phyloP scores from a whole-genome alignment of 2,888 invertebrate species.

The Callyntrura guangdongensis region DNA sequence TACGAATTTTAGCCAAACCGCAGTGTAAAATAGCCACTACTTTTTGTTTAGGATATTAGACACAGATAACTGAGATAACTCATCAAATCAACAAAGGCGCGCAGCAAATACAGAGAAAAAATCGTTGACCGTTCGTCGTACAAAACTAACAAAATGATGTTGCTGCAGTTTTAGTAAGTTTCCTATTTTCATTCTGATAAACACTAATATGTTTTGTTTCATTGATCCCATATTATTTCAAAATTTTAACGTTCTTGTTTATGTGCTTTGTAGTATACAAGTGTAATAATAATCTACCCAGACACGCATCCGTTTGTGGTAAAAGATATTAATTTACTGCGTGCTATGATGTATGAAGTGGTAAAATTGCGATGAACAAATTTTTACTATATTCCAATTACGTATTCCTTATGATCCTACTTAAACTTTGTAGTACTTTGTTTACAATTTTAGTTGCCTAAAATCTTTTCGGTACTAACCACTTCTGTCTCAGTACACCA shows the following conservation, averaged over 20 bases:
- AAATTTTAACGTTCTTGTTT: background rate
- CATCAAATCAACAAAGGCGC: too few species aligned
- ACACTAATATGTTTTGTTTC: conserved; percentile 14
- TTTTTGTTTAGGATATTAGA: too few species aligned
- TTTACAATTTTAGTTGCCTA: conserved; percentile 12
- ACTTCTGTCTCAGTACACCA: background rate
- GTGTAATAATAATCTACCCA: background rate
- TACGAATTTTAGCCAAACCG: too few species aligned
- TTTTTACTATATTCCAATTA: conserved; percentile 24
- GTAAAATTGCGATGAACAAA: background rate
- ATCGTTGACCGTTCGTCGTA: background rate
- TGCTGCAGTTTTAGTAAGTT: background rate
- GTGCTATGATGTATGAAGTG: background rate
- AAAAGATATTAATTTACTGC: too few species aligned
- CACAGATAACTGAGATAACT: too few species aligned
- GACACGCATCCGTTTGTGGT: too few species aligned
- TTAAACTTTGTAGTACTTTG: background rate
- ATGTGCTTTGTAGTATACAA: background rate
- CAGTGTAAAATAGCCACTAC: too few species aligned
- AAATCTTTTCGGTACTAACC: conserved; percentile 13
- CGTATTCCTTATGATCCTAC: background rate
- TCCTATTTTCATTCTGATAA: conserved; percentile 14
- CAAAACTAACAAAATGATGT: background rate
- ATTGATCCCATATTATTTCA: conserved; percentile 9
- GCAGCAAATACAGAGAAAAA: too few species aligned